Evolutionary conservation across 2,113 vertebrate species (phyloP).

Genomic region (Sceloporus undulatus): DNA sequence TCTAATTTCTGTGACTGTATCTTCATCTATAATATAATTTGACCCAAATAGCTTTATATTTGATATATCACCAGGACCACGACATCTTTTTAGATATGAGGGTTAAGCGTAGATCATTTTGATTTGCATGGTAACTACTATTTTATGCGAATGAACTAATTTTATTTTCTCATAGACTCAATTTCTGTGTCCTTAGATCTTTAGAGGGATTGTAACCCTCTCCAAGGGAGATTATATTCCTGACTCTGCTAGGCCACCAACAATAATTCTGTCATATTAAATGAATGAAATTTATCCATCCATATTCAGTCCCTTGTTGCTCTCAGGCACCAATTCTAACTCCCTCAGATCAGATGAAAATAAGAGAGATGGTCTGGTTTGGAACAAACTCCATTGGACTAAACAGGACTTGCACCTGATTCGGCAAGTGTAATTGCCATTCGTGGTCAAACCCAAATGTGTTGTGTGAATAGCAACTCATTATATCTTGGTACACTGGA

Average conservation of each 20-base stretch:
- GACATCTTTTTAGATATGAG: background rate
- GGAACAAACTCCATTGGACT: background rate
- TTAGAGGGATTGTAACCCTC: background rate
- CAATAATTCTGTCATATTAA: background rate
- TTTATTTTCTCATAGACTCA: background rate
- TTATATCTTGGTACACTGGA: background rate
- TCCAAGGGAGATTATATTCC: background rate
- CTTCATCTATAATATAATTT: background rate
- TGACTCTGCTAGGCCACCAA: background rate
- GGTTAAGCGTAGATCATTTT: background rate
- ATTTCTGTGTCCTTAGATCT: background rate
- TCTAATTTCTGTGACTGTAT: background rate
- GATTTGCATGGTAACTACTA: background rate
- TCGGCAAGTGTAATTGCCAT: background rate
- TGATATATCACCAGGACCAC: background rate
- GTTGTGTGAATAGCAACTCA: background rate
- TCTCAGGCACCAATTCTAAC: background rate
- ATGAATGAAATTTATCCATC: background rate
- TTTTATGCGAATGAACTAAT: background rate
- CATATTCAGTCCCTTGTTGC: background rate
- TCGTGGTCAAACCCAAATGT: background rate
- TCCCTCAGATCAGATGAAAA: slow-evolving; percentile 4
- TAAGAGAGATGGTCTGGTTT: background rate
- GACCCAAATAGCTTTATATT: background rate
- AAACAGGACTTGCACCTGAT: background rate